These are phyloP conservation scores for Rhinatrema bivittatum DNA, from an alignment of 2,797 vertebrate genomes.

Conservation along the genomic window DNA sequence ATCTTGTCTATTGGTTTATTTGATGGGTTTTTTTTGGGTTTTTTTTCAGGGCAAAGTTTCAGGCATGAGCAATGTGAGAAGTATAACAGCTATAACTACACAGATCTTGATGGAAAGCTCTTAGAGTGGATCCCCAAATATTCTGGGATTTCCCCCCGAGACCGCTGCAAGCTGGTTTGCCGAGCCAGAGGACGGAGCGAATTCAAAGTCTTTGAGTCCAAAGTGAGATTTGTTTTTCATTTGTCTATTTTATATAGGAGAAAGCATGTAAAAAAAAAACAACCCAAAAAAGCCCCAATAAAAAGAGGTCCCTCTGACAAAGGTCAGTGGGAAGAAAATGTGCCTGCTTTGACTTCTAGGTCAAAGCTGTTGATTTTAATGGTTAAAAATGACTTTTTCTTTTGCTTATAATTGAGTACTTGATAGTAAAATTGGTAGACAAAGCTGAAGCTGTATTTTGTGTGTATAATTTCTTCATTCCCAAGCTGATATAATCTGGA, in stretches of 20 bases:
- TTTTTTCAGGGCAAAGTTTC: conserved; percentile 77
- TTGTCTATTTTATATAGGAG: too few relatives aligned
- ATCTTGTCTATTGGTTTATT: too few relatives aligned
- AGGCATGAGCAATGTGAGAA: conserved; percentile 92
- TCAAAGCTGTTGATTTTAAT: too few relatives aligned
- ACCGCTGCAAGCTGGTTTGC: conserved; percentile 92
- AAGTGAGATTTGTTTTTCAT: conserved; percentile 66
- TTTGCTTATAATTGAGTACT: background rate
- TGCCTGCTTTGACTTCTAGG: background rate
- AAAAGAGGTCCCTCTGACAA: too few relatives aligned
- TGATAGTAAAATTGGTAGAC: too few relatives aligned
- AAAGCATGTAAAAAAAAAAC: too few relatives aligned
- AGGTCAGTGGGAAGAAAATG: too few relatives aligned
- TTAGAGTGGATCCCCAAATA: conserved; percentile 94
- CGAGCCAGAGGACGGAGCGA: conserved; percentile 77
- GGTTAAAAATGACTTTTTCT: too few relatives aligned
- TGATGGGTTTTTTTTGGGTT: accelerated
- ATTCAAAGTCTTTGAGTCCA: conserved; percentile 92
- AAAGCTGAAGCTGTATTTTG: too few relatives aligned
- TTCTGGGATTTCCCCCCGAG: conserved; percentile 80
- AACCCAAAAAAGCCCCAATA: too few relatives aligned
- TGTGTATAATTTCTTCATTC: too few relatives aligned
- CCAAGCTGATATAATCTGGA: too few relatives aligned
- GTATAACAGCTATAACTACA: conserved; percentile 76
- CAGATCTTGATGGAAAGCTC: conserved; percentile 67